These are phyloP conservation scores for Oxyruncus cristatus DNA, from an alignment of 2,113 vertebrate species.

Conservation along the genomic window DNA sequence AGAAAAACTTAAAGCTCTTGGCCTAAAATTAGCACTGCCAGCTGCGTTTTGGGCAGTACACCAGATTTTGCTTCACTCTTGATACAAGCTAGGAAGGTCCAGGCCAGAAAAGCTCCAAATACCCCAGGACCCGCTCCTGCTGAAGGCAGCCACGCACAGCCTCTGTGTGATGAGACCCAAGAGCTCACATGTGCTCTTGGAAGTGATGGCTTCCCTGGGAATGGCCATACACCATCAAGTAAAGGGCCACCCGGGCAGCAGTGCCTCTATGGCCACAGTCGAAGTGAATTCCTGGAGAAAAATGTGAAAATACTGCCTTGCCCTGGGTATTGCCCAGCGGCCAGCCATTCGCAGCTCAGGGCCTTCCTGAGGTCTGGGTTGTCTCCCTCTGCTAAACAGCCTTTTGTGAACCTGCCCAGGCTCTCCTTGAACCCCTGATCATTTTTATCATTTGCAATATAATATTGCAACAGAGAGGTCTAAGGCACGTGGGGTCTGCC, in stretches of 20 bases:
- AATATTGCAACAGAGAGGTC: not conserved
- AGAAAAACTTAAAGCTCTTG: not conserved
- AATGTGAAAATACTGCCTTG: not conserved
- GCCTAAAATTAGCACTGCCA: not conserved
- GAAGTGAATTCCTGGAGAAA: not conserved
- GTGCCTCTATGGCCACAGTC: not conserved
- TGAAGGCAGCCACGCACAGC: accelerated
- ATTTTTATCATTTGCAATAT: not conserved
- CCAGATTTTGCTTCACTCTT: not conserved
- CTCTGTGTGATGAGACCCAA: not conserved
- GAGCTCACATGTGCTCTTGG: not conserved
- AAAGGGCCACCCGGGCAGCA: not conserved
- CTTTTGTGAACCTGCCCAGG: not conserved
- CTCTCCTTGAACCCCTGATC: not conserved
- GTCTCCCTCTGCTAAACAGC: not conserved
- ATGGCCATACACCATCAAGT: accelerated
- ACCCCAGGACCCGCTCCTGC: accelerated
- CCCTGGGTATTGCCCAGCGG: not conserved
- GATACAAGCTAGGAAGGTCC: not conserved
- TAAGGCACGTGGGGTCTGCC: not conserved
- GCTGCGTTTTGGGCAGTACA: not conserved
- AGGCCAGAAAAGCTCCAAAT: not conserved
- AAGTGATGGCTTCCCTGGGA: not conserved
- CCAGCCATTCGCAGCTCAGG: not conserved
- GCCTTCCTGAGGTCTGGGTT: not conserved